A percentile compares a stretch with the other conserved stretches of the same genome.
Conservation (phyloP, 2,797 vertebrate species). For the Sparidentex hasta region DNA sequence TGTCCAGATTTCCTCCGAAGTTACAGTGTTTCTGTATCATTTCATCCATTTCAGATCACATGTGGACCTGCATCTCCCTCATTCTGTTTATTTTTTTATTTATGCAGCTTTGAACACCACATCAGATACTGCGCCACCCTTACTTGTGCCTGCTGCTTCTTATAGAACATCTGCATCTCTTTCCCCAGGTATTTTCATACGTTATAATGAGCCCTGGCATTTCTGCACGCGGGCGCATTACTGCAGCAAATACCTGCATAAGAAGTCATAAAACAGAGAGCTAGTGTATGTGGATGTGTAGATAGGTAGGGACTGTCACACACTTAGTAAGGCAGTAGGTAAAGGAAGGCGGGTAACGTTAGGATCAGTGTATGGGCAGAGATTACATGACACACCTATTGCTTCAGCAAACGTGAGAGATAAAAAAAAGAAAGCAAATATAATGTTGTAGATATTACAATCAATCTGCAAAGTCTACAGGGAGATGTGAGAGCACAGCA, state of each 20-base stretch:
- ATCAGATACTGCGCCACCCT: conserved; percentile 6
- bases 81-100: conserved; percentile 4
- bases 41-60: conserved; percentile 21
- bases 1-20: conserved; percentile 13
- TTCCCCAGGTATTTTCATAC: conserved; percentile 56
- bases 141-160: conserved; percentile 36
- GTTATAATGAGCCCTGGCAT: conserved; percentile 64
- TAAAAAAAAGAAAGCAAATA: conserved; percentile 33
- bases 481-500: conserved; percentile 17
- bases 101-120: conserved; percentile 45
- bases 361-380: conserved; percentile 12
- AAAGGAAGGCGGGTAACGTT: conserved; percentile 6
- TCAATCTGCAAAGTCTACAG: neutral
- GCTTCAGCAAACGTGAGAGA: neutral
- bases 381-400: conserved; percentile 11
- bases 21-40: neutral
- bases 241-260: conserved; percentile 33
- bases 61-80: conserved; percentile 6
- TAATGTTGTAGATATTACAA: conserved; percentile 11
- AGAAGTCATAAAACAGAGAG: conserved; percentile 17
- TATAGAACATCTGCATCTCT: conserved; percentile 66
- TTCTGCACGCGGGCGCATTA: conserved; percentile 41
- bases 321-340: conserved; percentile 12
- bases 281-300: neutral
- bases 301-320: neutral